Conservation (phyloP, 1,140 invertebrate species). For the Drosophila nasuta region DNA sequence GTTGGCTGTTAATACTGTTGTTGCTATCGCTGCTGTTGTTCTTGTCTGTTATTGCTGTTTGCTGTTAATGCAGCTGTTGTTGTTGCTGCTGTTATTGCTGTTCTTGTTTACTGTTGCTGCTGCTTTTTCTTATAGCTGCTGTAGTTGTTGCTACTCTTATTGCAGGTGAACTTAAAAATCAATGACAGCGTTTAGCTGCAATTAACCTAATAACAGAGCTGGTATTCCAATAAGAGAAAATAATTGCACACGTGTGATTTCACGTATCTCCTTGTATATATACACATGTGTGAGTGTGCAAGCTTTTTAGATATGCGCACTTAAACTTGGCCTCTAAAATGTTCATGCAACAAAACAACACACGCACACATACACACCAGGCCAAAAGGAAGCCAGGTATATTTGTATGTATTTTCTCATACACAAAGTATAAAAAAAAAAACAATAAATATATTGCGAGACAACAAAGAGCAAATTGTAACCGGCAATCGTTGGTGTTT, state of each 20-base stretch:
- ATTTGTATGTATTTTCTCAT: too few relatives aligned
- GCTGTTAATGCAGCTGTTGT: too few relatives aligned
- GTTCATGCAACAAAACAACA: neutral
- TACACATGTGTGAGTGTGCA: slow-evolving; percentile 14
- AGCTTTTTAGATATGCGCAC: slow-evolving; percentile 49
- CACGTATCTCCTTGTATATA: slow-evolving; percentile 6
- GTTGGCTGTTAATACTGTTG: too few relatives aligned
- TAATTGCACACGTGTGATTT: slow-evolving; percentile 19
- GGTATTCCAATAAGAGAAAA: slow-evolving; percentile 9
- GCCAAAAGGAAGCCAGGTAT: neutral
- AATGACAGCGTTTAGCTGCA: slow-evolving; percentile 6
- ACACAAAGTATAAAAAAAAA: neutral
- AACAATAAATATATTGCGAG: neutral
- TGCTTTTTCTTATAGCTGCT: too few relatives aligned
- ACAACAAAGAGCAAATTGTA: neutral
- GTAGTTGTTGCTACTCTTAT: slow-evolving; percentile 7
- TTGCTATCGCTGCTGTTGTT: too few relatives aligned
- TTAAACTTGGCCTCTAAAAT: slow-evolving; percentile 76
- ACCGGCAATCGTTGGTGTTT: neutral
- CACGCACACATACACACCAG: neutral
- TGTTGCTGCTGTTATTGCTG: too few relatives aligned
- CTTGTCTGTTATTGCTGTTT: too few relatives aligned
- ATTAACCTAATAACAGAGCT: slow-evolving; percentile 54
- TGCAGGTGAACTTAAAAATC: neutral
- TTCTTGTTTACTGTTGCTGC: too few relatives aligned